Evolutionary conservation across 2,797 vertebrate genomes (phyloP).

Genomic region (Acanthiza pusilla): DNA sequence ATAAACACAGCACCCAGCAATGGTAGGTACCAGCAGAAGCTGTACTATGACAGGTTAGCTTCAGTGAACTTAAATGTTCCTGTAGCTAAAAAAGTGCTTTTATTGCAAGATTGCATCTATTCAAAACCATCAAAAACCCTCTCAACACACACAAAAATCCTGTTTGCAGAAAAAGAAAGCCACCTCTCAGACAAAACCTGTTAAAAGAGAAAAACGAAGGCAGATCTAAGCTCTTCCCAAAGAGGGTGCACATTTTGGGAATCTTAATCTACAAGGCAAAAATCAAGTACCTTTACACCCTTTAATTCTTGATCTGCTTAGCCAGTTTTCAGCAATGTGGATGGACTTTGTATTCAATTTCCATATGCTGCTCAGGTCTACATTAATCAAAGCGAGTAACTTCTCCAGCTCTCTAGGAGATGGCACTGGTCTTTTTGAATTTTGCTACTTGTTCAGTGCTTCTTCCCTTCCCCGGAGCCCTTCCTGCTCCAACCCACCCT

Average conservation of each 20-base stretch:
- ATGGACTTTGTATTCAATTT: neutral
- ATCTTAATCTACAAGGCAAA: neutral
- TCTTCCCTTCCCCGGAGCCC: neutral
- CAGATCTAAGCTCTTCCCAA: neutral
- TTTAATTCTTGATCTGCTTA: neutral
- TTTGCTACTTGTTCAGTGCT: neutral
- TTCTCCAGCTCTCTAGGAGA: neutral
- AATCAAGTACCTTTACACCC: neutral
- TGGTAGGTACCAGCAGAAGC: neutral
- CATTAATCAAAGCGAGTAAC: neutral
- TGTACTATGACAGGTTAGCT: neutral
- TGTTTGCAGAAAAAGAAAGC: neutral
- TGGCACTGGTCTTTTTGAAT: neutral
- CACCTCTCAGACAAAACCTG: neutral
- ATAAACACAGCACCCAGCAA: neutral
- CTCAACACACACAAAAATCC: neutral
- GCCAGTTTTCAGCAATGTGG: neutral
- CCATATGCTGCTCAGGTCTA: neutral
- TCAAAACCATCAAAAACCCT: neutral
- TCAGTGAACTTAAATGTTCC: neutral
- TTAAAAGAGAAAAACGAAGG: neutral
- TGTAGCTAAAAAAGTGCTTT: neutral
- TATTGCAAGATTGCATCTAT: neutral
- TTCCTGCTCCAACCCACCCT: fast-evolving
- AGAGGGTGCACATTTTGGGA: neutral